These are phyloP conservation scores for Cerastis leucographa DNA, from an alignment of 2,888 invertebrate genomes.

Conservation along the genomic window DNA sequence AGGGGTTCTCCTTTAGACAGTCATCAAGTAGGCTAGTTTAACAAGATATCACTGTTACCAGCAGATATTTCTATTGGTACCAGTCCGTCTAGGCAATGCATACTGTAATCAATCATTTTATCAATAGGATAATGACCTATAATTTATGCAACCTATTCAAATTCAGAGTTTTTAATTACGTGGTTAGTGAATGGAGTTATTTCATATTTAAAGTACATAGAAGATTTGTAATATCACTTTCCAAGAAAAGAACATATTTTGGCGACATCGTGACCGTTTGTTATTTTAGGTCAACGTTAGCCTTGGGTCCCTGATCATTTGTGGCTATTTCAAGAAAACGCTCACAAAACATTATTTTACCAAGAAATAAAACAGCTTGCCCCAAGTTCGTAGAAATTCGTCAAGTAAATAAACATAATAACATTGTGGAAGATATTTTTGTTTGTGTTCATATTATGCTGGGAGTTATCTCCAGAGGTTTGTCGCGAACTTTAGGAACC, in stretches of 20 bases:
- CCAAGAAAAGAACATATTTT: background rate
- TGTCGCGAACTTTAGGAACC: slow-evolving; percentile 1
- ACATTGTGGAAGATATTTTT: slow-evolving; percentile 20
- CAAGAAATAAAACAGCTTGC: slow-evolving; percentile 18
- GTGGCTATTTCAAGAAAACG: slow-evolving; percentile 2
- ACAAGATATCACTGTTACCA: background rate
- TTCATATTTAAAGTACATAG: background rate
- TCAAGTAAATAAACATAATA: slow-evolving; percentile 38
- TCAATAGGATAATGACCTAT: background rate
- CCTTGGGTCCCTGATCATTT: background rate
- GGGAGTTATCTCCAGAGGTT: slow-evolving; percentile 30
- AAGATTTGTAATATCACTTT: background rate
- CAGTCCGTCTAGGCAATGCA: background rate
- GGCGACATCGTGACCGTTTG: background rate
- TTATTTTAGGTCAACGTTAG: slow-evolving; percentile 15
- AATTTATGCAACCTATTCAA: background rate
- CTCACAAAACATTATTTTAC: slow-evolving; percentile 19
- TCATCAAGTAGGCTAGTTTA: background rate
- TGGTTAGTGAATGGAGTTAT: background rate
- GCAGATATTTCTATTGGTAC: background rate
- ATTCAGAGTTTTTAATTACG: background rate
- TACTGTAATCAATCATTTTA: background rate
- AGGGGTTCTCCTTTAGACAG: background rate
- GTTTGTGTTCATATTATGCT: slow-evolving; percentile 27
- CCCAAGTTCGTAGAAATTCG: slow-evolving; percentile 29